These are phyloP conservation scores for Tachina grossa DNA, from an alignment of 2,888 invertebrate species.

Conservation along the genomic window DNA sequence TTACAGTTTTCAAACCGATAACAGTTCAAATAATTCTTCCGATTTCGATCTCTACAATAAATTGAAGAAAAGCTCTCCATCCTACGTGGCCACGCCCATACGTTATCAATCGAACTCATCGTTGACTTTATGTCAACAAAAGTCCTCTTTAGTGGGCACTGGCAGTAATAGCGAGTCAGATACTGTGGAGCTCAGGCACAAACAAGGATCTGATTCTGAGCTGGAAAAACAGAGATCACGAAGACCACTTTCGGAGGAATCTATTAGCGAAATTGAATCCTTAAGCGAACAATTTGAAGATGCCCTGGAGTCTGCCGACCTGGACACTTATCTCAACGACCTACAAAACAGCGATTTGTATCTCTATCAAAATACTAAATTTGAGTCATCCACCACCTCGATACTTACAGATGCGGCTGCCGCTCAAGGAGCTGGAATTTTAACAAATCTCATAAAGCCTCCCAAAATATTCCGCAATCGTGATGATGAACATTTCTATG, in stretches of 20 bases:
- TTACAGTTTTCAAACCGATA: slow-evolving; percentile 82
- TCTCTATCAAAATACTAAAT: slow-evolving; percentile 77
- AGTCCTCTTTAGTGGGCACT: slow-evolving; percentile 57
- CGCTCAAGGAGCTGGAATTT: slow-evolving; percentile 74
- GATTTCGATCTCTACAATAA: slow-evolving; percentile 82
- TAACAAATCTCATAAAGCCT: slow-evolving; percentile 81
- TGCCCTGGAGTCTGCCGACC: slow-evolving; percentile 84
- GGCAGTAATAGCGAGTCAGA: slow-evolving; percentile 81
- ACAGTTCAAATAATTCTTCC: slow-evolving; percentile 82
- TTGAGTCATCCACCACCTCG: slow-evolving; percentile 50
- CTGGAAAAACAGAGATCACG: slow-evolving; percentile 87
- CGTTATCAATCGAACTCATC: slow-evolving; percentile 81
- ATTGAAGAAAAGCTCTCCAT: slow-evolving; percentile 80
- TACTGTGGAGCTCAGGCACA: slow-evolving; percentile 84
- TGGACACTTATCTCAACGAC: slow-evolving; percentile 88
- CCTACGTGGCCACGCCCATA: slow-evolving; percentile 76
- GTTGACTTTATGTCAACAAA: slow-evolving; percentile 75
- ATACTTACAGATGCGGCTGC: slow-evolving; percentile 75
- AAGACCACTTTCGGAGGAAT: slow-evolving; percentile 90
- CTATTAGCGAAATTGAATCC: slow-evolving; percentile 87
- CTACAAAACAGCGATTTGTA: slow-evolving; percentile 84
- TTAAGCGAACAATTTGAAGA: slow-evolving; percentile 85
- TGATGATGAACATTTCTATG: slow-evolving; percentile 82
- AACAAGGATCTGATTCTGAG: slow-evolving; percentile 83
- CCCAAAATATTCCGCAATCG: slow-evolving; percentile 81